Evolutionary conservation across 2,888 invertebrate genomes (phyloP), one percentile per base, ranked within the genome.

Genomic region (Chydorus sphaericus): DNA sequence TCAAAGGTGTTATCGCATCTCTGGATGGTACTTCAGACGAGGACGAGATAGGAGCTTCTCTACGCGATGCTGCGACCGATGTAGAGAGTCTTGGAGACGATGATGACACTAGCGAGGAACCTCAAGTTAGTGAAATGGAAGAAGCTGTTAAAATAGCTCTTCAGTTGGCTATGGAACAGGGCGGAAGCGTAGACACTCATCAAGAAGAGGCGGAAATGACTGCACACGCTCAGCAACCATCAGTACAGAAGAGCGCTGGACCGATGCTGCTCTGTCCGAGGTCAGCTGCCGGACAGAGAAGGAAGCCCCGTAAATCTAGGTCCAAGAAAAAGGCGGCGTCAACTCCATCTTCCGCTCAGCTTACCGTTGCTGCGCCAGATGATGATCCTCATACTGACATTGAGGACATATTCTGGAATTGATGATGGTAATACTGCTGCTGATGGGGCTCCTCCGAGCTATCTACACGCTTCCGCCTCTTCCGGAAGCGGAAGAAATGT

Each of bases 371-470:
- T 23, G 36, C 29, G 7, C 28, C 20, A 5, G 57, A 53, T 16
- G 49, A 44, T 4, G 54, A 44, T 10, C 49, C 39, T 7, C 28
- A 49, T n/a, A 57, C 57, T 6, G 57, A 57, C 48, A 37, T 57
- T 11, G 57, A 57, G 37, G 33, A 44, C 29, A 23, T 54, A 5
- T n/a, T 55, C 56, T 16, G 54, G 44, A 5, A 28, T 44, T 14
- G 44, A 44, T 10, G 44, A 44, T n/a, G n/a, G n/a, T n/a, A n/a
- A n/a, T n/a, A n/a, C n/a, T n/a, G n/a, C n/a, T n/a, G n/a, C n/a
- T n/a, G n/a, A n/a, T n/a, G n/a, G n/a, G n/a, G n/a, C n/a, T n/a
- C n/a, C n/a, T n/a, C n/a, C n/a, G n/a, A n/a, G n/a, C n/a, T n/a
- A n/a, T n/a, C n/a, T n/a, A n/a, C n/a, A n/a, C 23, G 44, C 20